A percentile compares a stretch with the other conserved stretches of the same genome.
phyloP scores from a whole-genome alignment of 1,140 invertebrate genomes.

The Mycetomoellerius zeteki region DNA sequence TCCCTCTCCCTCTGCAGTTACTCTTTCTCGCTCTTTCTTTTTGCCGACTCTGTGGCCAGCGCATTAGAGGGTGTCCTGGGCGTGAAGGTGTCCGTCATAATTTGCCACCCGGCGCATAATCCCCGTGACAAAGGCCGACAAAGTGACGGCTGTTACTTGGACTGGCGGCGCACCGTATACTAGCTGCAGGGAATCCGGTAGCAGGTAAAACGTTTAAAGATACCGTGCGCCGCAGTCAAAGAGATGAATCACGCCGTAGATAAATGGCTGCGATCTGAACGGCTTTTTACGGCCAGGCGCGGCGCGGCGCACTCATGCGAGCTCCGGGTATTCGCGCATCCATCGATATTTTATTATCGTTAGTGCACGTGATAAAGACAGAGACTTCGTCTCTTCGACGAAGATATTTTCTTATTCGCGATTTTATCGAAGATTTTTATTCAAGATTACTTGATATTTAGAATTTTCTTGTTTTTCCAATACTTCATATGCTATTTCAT shows the following conservation, averaged over 20 bases:
- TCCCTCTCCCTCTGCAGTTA: constrained; percentile 15
- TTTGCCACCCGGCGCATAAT: constrained; percentile 83
- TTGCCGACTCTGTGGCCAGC: constrained; percentile 44
- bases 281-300: constrained; percentile 39
- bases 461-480: not conserved
- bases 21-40: constrained; percentile 19
- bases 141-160: constrained; percentile 81
- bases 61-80: constrained; percentile 74
- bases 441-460: not conserved
- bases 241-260: constrained; percentile 69
- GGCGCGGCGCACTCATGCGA: constrained; percentile 22
- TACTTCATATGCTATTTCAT: not conserved
- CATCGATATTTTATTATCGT: constrained; percentile 51
- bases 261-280: constrained; percentile 64
- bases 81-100: constrained; percentile 83
- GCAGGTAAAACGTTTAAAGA: constrained; percentile 78
- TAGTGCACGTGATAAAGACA: constrained; percentile 18
- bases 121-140: constrained; percentile 83
- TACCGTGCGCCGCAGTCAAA: constrained; percentile 61
- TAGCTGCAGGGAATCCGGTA: constrained; percentile 80
- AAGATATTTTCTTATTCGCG: not conserved
- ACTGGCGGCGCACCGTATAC: constrained; percentile 77
- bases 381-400: not conserved
- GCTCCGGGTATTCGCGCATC: constrained; percentile 11
- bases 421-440: constrained; percentile 8